Conservation (phyloP, 2,113 vertebrate species). For the Pheucticus melanocephalus region DNA sequence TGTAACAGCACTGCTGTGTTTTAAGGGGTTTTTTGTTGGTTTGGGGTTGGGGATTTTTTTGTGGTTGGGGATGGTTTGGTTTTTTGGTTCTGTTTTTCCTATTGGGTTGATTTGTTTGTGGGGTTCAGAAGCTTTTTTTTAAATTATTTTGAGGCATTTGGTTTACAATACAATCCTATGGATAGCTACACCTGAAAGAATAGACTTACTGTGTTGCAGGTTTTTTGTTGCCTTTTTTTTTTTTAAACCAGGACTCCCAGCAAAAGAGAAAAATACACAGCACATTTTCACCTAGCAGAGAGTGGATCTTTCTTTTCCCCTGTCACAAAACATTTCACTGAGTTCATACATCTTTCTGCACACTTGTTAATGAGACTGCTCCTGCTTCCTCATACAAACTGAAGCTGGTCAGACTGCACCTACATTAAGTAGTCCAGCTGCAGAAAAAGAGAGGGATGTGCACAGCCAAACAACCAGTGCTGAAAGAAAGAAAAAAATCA, state of each 20-base stretch:
- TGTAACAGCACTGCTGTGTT: not conserved
- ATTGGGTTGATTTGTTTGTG: not conserved
- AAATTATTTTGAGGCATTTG: not conserved
- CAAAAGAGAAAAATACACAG: not conserved
- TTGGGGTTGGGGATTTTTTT: not conserved
- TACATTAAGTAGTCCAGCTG: not conserved
- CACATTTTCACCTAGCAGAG: not conserved
- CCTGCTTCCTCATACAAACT: not conserved
- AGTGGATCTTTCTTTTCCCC: not conserved
- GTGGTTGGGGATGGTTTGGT: not conserved
- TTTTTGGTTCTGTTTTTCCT: not conserved
- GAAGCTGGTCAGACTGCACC: not conserved
- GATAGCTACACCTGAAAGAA: not conserved
- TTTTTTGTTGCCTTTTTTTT: not conserved
- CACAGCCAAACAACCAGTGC: not conserved
- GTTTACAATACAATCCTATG: not conserved
- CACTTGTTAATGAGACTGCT: not conserved
- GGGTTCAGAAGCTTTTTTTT: accelerated
- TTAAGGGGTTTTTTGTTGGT: accelerated
- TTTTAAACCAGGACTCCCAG: not conserved
- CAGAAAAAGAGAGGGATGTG: not conserved
- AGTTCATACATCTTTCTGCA: not conserved
- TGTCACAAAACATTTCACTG: not conserved
- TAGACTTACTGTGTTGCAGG: not conserved
- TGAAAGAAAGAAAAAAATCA: not conserved